Evolutionary conservation across 2,113 vertebrate genomes (phyloP), one percentile per base, ranked within the genome.

Genomic region (Xenus cinereus): DNA sequence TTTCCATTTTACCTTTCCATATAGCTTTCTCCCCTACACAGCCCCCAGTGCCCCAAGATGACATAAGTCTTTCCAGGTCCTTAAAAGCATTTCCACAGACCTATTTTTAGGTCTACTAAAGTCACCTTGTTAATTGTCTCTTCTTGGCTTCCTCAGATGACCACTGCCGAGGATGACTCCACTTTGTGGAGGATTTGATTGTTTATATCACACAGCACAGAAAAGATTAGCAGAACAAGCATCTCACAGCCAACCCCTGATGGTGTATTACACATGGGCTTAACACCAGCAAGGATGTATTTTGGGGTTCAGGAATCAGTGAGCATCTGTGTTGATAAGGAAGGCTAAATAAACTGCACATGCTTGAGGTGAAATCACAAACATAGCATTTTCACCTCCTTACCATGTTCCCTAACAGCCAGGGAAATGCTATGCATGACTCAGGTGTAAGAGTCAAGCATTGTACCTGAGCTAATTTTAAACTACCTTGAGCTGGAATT

Each of bases 81-180:
- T 76, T 84, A 82, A 93, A 97, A 96, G 88, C 56, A 76, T 89
- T 93, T 93, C 91, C 46, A 86, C 48, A 85, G 62, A 84, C 33
- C 27, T 59, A 90, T 93, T 93, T 96, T 94, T 89, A 83, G 71
- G 66, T 33, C 59, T 51, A 66, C 30, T 53, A 64, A 96, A 94
- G 95, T 97, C 90, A 95, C 90, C 94, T 96, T 96, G 68, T 32
- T 85, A 89, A 88, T 57, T 90, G 37, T 20, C 77, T 78, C 94
- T 95, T 73, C 67, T 50, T 5, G 4, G 12, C 64, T 71, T 81
- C 64, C 93, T 56, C 41, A 37, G 28, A 50, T 73, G 69, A 73
- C 75, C 91, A 79, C 90, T 53, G 10, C 27, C 2, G 12, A 67
- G 51, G 62, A 54, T 92, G 78, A 89, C 87, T 95, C 91, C 87